Evolutionary conservation across 1,140 invertebrate genomes (phyloP), one percentile per base, ranked within the genome.

Genomic region (Conus betulinus): DNA sequence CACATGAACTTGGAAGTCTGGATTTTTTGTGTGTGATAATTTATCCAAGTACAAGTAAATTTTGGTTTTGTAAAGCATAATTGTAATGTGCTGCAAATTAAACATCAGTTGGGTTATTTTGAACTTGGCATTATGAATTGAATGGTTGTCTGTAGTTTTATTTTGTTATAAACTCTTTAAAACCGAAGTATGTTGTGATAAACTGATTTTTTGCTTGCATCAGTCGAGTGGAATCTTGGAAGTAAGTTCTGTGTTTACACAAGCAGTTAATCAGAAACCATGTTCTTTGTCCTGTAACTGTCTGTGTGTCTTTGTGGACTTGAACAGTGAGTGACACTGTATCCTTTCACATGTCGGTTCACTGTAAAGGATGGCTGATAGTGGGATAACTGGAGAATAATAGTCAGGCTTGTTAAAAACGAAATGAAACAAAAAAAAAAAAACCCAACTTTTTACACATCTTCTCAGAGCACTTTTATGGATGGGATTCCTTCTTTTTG

Each of bases 141-240:
- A 71, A 17, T 71, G 67, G 20, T 71, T 7, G 20, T 6, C 20
- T 71, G 67, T 71, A 15, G 15, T 60, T 60, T 60, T 8, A 11
- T 60, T 60, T 15, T 71, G 20, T 20, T 11, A 23, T 71, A 71
- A 20, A 7, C 20, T 7, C 20, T 71, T 71, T 71, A n/a, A 71
- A 71, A n/a, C 13, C 11, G 20, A 71, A 2, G 15, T 23, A 71
- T 71, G 67, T 23, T 20, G 20, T 63, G 13, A 20, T 71, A 1
- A 71, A 71, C 67, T 4, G 23, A 71, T 81, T 81, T 51, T 83
- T 27, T 83, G 81, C 81, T 84, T 84, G 53, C 85, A 85, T 78
- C 85, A 87, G 85, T 78, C 85, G 74, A 57, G 74, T 87, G 85
- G 85, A 87, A 20, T 87, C 85, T 0, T 78, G 71, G 71, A 87